Evolutionary conservation across 2,888 invertebrate species (phyloP), one percentile per base, ranked within the genome.

Genomic region (Troides oblongomaculatus): DNA sequence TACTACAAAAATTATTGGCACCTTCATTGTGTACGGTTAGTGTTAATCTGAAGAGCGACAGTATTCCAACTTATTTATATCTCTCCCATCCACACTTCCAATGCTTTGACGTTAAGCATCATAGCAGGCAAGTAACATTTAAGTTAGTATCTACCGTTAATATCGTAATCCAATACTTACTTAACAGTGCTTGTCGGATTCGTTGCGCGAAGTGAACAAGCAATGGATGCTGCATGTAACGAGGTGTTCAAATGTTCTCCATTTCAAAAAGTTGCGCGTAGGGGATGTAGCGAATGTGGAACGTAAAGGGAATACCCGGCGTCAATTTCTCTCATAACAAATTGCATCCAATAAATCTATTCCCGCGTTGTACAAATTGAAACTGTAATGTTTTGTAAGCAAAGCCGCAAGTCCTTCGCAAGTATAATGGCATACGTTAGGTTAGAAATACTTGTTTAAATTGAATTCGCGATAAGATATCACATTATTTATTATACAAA

Each of bases 281-380:
- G 69, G 70, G 66, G 74, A 74, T 74, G 75, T 79, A 79, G 82
- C 83, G 81, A 83, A 84, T 81, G 82, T 82, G 79, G 81, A 75
- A 82, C 80, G 81, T 75, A 75, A 77, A 82, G 86, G 86, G 85
- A 87, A 86, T 86, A 82, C 86, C 84, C 85, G 82, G 73, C 84
- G 83, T 85, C 82, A 80, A 85, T 87, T 86, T 83, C 82, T 82
- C 80, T 75, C 76, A 76, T 77, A 81, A 78, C 78, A 84, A 81
- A 83, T 82, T 83, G 80, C 81, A 81, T 80, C 80, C 82, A 79
- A 82, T 84, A 84, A 78, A 82, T 80, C 74, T 74, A 76, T 74
- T 72, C 66, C 65, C 21, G 68, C 70, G 72, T 71, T 74, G 71
- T 69, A 77, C 75, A 77, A 80, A 78, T 79, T 75, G 75, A 72